phyloP scores from a whole-genome alignment of 2,113 vertebrate genomes.

The Chamaetylas fuelleborni region DNA sequence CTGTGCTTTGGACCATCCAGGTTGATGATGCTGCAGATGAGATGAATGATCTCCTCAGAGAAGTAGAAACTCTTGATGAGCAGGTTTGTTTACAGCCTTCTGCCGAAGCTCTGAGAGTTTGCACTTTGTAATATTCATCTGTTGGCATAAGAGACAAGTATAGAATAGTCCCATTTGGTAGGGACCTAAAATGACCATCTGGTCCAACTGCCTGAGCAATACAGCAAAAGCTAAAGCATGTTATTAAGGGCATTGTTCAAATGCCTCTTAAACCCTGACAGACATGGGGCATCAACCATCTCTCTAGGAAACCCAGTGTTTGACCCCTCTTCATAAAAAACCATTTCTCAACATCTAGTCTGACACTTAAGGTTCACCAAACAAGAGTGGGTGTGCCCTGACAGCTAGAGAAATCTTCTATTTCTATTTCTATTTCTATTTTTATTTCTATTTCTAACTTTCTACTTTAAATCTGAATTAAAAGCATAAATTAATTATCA shows the following conservation, averaged over 20 bases:
- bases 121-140: neutral
- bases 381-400: neutral
- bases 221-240: neutral
- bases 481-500: neutral
- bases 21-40: slow-evolving; percentile 73
- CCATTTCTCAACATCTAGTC: neutral
- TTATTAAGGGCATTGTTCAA: neutral
- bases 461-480: neutral
- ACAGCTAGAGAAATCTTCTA: neutral
- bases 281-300: neutral
- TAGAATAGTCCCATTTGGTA: neutral
- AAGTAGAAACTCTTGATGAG: slow-evolving; percentile 72
- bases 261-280: neutral
- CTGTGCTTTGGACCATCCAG: slow-evolving; percentile 71
- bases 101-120: neutral
- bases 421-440: neutral
- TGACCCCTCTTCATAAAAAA: neutral
- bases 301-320: neutral
- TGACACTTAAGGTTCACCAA: neutral
- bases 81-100: slow-evolving; percentile 73
- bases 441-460: too few species aligned
- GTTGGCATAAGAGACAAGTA: neutral
- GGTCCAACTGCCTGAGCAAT: neutral
- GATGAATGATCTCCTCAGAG: slow-evolving; percentile 67
- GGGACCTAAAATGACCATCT: neutral